phyloP scores from a whole-genome alignment of 2,888 invertebrate species.

The Apotomis betuletana region DNA sequence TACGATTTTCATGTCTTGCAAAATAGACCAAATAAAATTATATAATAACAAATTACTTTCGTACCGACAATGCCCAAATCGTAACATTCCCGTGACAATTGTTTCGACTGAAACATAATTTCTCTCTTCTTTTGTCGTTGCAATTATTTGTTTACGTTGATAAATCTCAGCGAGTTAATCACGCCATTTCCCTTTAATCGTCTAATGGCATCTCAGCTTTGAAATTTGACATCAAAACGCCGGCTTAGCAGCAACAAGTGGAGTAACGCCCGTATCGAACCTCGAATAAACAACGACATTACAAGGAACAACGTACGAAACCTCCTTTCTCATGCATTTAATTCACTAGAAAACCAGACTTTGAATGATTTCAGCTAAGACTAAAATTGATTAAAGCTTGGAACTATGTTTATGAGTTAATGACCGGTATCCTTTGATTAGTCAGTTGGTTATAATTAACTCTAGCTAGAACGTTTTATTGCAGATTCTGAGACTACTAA shows the following conservation, averaged over 20 bases:
- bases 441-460: slow-evolving; percentile 18
- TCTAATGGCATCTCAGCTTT: slow-evolving; percentile 18
- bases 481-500: slow-evolving; percentile 5
- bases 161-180: slow-evolving; percentile 13
- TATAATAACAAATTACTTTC: too few relatives aligned
- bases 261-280: background rate
- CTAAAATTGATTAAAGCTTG: background rate
- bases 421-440: background rate
- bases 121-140: background rate
- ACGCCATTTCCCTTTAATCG: slow-evolving; percentile 22
- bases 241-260: slow-evolving; percentile 19
- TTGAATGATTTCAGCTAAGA: background rate
- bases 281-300: slow-evolving; percentile 12
- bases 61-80: background rate
- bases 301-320: background rate
- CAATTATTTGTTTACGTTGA: slow-evolving; percentile 13
- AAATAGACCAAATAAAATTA: too few relatives aligned
- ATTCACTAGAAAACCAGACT: background rate
- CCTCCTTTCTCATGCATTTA: background rate
- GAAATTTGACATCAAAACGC: slow-evolving; percentile 28
- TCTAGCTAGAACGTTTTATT: slow-evolving; percentile 6
- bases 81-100: background rate
- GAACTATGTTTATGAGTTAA: background rate
- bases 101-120: background rate
- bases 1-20: too few relatives aligned